These are phyloP conservation scores for Melanostigma gelatinosum DNA, from an alignment of 2,113 vertebrate genomes.

Conservation along the genomic window DNA sequence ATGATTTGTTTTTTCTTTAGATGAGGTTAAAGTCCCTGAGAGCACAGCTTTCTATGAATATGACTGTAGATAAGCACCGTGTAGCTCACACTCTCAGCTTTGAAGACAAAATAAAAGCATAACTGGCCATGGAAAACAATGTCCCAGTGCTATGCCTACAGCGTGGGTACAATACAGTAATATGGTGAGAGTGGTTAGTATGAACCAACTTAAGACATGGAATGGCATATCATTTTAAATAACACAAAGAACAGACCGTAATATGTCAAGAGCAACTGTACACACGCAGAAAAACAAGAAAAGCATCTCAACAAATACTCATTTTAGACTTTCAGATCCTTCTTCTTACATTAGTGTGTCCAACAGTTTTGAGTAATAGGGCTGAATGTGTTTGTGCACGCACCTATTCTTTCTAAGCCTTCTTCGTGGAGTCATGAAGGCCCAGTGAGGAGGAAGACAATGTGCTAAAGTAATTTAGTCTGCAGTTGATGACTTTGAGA, in stretches of 20 bases:
- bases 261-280: slow-evolving; percentile 62
- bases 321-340: slow-evolving; percentile 18
- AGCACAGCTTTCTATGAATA: slow-evolving; percentile 66
- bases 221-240: slow-evolving; percentile 68
- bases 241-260: slow-evolving; percentile 71
- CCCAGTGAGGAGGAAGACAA: slow-evolving; percentile 9
- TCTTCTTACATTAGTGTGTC: neutral
- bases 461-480: slow-evolving; percentile 49
- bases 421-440: neutral
- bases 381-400: slow-evolving; percentile 14
- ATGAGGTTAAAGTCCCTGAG: slow-evolving; percentile 79
- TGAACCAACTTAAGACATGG: slow-evolving; percentile 56
- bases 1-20: slow-evolving; percentile 45
- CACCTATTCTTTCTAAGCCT: slow-evolving; percentile 1
- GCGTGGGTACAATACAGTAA: slow-evolving; percentile 68
- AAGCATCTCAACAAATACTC: slow-evolving; percentile 42
- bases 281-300: slow-evolving; percentile 58
- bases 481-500: slow-evolving; percentile 33
- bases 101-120: slow-evolving; percentile 52
- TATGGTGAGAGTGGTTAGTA: slow-evolving; percentile 56
- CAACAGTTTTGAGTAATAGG: neutral
- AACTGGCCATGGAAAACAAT: slow-evolving; percentile 67
- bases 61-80: slow-evolving; percentile 60
- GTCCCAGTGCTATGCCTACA: slow-evolving; percentile 49
- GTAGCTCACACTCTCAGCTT: slow-evolving; percentile 68